Evolutionary conservation across 2,888 invertebrate species (phyloP).

Genomic region (Seladonia tumulorum): DNA sequence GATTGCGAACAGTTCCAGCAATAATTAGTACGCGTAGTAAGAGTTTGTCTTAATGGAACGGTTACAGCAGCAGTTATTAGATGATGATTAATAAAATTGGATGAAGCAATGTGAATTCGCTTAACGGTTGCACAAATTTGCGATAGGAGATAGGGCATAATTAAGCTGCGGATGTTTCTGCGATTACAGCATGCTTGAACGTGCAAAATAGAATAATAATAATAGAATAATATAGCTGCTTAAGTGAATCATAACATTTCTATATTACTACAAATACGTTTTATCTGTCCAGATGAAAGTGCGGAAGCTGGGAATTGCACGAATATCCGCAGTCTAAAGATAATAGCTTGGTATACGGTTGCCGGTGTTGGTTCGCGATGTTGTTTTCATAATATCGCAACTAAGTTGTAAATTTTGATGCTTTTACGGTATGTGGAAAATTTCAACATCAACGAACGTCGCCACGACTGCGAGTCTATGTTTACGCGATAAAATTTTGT

Average conservation of each 20-base stretch:
- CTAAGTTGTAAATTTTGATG: too few relatives aligned
- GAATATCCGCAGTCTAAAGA: not conserved
- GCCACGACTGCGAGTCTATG: not conserved
- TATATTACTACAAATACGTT: not conserved
- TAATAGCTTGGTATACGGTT: not conserved
- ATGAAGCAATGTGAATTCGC: too few relatives aligned
- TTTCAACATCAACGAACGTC: not conserved
- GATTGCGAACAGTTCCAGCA: too few relatives aligned
- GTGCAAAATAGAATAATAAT: not conserved
- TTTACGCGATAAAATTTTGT: not conserved
- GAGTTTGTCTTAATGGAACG: too few relatives aligned
- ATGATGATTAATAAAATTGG: too few relatives aligned
- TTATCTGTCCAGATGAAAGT: not conserved
- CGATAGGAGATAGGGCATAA: not conserved
- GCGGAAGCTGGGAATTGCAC: not conserved
- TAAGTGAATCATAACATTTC: not conserved
- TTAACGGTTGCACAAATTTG: not conserved
- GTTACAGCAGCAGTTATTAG: too few relatives aligned
- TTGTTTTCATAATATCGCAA: not conserved
- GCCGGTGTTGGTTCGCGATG: not conserved
- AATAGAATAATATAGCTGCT: not conserved
- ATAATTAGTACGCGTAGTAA: too few relatives aligned
- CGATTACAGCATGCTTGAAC: not conserved
- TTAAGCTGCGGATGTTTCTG: not conserved
- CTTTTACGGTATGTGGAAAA: not conserved